Evolutionary conservation across 1,140 invertebrate species (phyloP).

Genomic region (Bemisia tabaci): DNA sequence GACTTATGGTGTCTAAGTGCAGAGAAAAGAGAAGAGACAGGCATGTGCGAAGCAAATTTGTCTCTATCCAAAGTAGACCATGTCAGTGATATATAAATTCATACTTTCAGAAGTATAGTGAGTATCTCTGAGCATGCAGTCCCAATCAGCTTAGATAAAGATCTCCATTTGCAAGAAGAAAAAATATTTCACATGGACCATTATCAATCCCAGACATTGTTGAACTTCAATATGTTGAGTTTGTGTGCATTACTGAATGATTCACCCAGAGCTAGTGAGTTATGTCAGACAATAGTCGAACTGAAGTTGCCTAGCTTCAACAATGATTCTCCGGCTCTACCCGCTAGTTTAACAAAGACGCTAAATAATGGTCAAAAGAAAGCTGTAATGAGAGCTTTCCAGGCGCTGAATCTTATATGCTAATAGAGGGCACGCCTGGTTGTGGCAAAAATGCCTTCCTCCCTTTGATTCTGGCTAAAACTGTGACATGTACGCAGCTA

Average conservation of each 20-base stretch:
- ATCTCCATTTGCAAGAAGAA: constrained; percentile 31
- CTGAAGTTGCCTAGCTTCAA: constrained; percentile 14
- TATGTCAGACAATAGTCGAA: constrained; percentile 37
- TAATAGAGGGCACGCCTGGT: constrained; percentile 88
- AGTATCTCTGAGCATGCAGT: constrained; percentile 35
- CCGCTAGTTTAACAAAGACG: constrained; percentile 37
- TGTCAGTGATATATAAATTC: background rate
- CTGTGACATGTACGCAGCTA: no score
- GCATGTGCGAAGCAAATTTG: constrained; percentile 4
- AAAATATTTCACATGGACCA: constrained; percentile 16
- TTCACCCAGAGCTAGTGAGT: constrained; percentile 23
- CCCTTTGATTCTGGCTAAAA: no score
- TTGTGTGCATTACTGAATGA: constrained; percentile 33
- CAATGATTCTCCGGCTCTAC: constrained; percentile 11
- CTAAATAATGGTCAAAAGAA: constrained; percentile 66
- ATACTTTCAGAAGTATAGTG: background rate
- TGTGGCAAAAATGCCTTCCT: constrained; percentile 94
- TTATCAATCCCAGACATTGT: constrained; percentile 14
- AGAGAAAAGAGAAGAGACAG: constrained; percentile 7
- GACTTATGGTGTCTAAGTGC: constrained; percentile 9
- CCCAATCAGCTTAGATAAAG: constrained; percentile 40
- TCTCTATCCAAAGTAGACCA: background rate
- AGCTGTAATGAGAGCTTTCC: constrained; percentile 59
- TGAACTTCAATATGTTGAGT: constrained; percentile 29
- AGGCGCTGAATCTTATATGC: constrained; percentile 61